Evolutionary conservation across 2,888 invertebrate species (phyloP), one percentile per base, ranked within the genome.

Genomic region (Tuta absoluta): DNA sequence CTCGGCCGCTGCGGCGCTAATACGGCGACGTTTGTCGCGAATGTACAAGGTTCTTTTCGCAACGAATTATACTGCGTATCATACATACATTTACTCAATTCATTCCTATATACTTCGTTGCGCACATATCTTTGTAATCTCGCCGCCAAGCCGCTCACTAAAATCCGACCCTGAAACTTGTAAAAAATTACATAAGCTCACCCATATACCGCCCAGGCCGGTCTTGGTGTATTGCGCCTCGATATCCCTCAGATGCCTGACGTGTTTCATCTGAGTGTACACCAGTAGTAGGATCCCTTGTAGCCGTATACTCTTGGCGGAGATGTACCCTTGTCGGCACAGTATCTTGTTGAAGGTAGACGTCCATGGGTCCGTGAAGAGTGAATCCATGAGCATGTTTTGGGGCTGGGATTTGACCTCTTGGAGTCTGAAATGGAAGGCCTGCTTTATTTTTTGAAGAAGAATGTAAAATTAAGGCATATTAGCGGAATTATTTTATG

Each of bases 171-270:
- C 5, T 41, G 3, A 45, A 45, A 8, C 4, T 3, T 17, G n/a
- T n/a, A 17, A 23, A 51, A 12, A 8, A 14, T 0, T 2, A 24
- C 12, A 23, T 14, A 4, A 8, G 79, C 95, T 93, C 90, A 97
- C 97, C 98, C 98, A 98, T 89, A 97, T 94, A 64, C 98, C 98
- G 33, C 96, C 96, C 67, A 98, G 93, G 1, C 98, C 98, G 64
- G 98, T 98, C 75, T 95, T 95, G 0, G 98, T 98, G 74, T 95
- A 96, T 78, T 96, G 95, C 1, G 96, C 94, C 82, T 98, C 97
- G 63, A 98, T 94, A 76, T 96, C 95, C 69, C 96, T 93, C 57
- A 98, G 86, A 87, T 96, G 95, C n/a, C 94, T 91, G 4, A 98
- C 87, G 88, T 98, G 96, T 75, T 94, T 94, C 72, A 96, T 92